Evolutionary conservation across 2,888 invertebrate species (phyloP), one percentile per base, ranked within the genome.

Genomic region (Drosophila helvetica): DNA sequence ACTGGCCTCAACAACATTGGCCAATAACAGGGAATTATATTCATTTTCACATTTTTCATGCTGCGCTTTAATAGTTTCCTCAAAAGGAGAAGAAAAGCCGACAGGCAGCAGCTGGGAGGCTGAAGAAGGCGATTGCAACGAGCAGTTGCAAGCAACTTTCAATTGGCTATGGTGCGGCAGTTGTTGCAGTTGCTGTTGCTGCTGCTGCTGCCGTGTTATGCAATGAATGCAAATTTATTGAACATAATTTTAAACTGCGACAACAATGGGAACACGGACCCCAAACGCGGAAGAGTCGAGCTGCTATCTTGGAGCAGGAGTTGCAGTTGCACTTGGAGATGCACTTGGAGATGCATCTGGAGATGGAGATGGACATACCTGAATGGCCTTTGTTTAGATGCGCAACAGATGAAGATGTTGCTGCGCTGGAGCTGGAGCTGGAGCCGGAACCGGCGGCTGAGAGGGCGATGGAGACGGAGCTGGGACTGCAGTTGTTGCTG

Each of bases 11-110:
- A 53, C 55, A 68, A 47, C 60, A 56, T 46, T 33, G 55, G 73
- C 75, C 75, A 71, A 56, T 57, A 66, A 70, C 60, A 67, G 58
- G 57, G 75, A 80, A 84, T 80, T 87, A 67, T 72, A 76, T 87
- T 78, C 74, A 82, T 86, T 87, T 90, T 80, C 82, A 77, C 87
- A 90, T 88, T 77, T 79, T 79, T 73, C 79, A 82, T 74, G 78
- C 71, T 77, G 73, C 74, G 61, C 59, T 77, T 77, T 83, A 88
- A 80, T 77, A 83, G 86, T 88, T 88, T 80, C 74, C 83, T 81
- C 85, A 74, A 75, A 80, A 75, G 55, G 56, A 54, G 58, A 59
- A 57, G 50, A 60, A 38, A 57, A 46, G 45, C 27, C 43, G 61
- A 58, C 51, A 19, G 27, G 27, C 51, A 19, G 61, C 33, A 33